Evolutionary conservation across 2,113 vertebrate species (phyloP).

Genomic region (Chauna torquata): DNA sequence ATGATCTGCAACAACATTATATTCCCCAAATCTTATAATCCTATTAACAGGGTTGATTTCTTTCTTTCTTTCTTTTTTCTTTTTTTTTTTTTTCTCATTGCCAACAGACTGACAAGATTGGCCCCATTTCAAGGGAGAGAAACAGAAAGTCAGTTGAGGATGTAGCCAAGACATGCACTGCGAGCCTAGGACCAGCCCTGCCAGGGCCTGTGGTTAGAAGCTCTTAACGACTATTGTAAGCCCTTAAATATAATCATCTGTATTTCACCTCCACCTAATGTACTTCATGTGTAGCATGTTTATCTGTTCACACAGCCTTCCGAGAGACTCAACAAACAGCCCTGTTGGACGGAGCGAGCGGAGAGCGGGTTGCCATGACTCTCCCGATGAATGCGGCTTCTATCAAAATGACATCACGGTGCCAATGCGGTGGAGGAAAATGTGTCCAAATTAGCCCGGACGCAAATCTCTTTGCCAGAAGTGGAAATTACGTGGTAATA

Average conservation of each 20-base stretch:
- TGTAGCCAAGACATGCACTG: constrained; percentile 65
- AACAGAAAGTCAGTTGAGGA: constrained; percentile 69
- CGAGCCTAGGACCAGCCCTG: constrained; percentile 22
- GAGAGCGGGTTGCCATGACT: background rate
- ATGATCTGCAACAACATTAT: constrained; percentile 78
- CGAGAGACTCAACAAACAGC: constrained; percentile 64
- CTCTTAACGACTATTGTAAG: constrained; percentile 86
- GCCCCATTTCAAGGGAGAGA: constrained; percentile 65
- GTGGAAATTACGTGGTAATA: constrained; percentile 75
- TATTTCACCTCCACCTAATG: constrained; percentile 76
- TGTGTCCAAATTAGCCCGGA: constrained; percentile 49
- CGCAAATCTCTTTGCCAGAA: constrained; percentile 69
- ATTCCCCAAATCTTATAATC: constrained; percentile 81
- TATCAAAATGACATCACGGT: constrained; percentile 40
- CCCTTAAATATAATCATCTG: constrained; percentile 80
- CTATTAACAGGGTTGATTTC: constrained; percentile 75
- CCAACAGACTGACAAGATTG: constrained; percentile 73
- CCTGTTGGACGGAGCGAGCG: constrained; percentile 46
- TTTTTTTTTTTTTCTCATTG: background rate
- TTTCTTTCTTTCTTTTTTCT: background rate
- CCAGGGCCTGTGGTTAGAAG: constrained; percentile 78
- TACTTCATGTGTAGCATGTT: constrained; percentile 70
- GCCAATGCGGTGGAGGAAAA: constrained; percentile 56
- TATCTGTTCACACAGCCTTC: constrained; percentile 25
- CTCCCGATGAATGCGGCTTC: constrained; percentile 63